Base-by-base conservation (phyloP, 2,113 vertebrate genomes). In the Stomatorhinus ivindoensis region DNA sequence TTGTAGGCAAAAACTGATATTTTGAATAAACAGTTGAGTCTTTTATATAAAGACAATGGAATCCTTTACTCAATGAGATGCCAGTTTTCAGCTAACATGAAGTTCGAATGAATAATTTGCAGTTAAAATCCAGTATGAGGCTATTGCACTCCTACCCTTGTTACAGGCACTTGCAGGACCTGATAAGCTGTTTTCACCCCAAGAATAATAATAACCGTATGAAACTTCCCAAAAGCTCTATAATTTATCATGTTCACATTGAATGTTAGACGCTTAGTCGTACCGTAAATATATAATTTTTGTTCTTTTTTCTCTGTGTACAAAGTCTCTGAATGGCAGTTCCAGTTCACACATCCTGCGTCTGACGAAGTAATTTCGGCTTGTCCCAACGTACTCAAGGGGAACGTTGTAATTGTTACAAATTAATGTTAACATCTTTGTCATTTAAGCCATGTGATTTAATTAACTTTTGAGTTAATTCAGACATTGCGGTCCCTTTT, bases 361-460 rank as follows among this genome's bases (percentile, higher is more conserved):
- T 46, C n/a, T 84, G 82, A 84, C 82, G 39, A 47, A 84, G 82
- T 84, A 46, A 84, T 47, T 84, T 47, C 61, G 10, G n/a, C 61
- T 69, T 69, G 61, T 84, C 44, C 44, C 82, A 84, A 24, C 19
- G 44, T 24, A 47, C 82, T 84, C 39, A 46, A 84, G 39, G 82
- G 39, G 44, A 47, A 47, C 21, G 17, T 47, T 84, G 82, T 84
- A 84, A 84, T 84, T 84, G 39, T 47, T 47, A 84, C 82, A 84
- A 47, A 84, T 84, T 47, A 84, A 42, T 46, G 82, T 46, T 84
- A 84, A 47, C 44, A 42, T 84, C 82, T 84, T 84, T 80, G 73
- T 80, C 73, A 31, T 82, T 82, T 44, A 44, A 82, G 76, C 76
- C 42, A 24, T 84, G 82, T 84, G 82, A 47, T 84, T 84, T 84